Evolutionary conservation across 2,113 vertebrate species (phyloP), one percentile per base, ranked within the genome.

Genomic region (Panthera leo): DNA sequence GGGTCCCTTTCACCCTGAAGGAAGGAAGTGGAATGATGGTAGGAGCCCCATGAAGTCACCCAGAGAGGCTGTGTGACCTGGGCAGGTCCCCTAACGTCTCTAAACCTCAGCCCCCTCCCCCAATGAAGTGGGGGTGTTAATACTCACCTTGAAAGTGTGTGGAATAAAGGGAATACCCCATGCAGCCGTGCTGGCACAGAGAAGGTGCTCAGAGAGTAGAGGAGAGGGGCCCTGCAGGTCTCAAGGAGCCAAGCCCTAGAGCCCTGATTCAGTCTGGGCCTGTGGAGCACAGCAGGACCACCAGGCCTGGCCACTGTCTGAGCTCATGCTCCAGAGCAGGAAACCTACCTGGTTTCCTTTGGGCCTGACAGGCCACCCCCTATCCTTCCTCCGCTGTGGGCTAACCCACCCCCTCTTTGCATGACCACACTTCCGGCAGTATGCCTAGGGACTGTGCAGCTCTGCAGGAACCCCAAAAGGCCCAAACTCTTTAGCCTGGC

Each of bases 301-400:
- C 51, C 42, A 61, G 55, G 53, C 36, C 8, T 5, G 3, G 14
- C 31, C 55, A 45, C 27, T 16, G 63, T 14, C 63, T 21, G 29
- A 68, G 36, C 75, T 67, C 82, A 19, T 48, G 82, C 67, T 91
- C 78, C 27, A 19, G 25, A 36, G 53, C 91, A 89, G 94, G 89
- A 96, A 92, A 70, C 53, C 68, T 14, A 90, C 84, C 79, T 75
- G 63, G 51, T 71, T 89, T 97, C 94, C 86, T 93, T 51, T 89
- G 91, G 31, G 55, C 19, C 76, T 61, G 53, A 68, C 7, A 15
- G 15, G 36, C 73, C 87, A 78, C 42, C 75, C 27, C 63, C 29
- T 3, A 1, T 2, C 27, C 53, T 73, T 61, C 70, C 73, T 67
- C 53, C 7, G 1, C 27, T 31, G 18, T n/a, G 73, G 58, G 21